phyloP scores from a whole-genome alignment of 2,888 invertebrate genomes.

The Eledone cirrhosa region DNA sequence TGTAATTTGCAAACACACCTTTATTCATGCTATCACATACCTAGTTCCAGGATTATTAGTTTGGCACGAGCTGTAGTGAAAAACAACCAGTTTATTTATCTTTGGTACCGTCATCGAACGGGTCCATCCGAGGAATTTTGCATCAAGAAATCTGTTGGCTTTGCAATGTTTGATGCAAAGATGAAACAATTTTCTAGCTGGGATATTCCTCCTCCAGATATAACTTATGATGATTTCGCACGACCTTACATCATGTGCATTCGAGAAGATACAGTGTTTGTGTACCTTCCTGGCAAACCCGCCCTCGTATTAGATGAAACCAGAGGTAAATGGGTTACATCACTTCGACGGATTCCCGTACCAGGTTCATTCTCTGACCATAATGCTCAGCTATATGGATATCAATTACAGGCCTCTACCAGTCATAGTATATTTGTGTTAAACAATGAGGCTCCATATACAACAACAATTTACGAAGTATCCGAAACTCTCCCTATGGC shows the following conservation, averaged over 20 bases:
- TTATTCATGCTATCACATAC: conserved; percentile 61
- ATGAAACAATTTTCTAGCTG: conserved; percentile 57
- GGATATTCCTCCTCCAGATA: conserved; percentile 58
- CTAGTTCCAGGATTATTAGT: conserved; percentile 61
- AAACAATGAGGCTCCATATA: conserved; percentile 60
- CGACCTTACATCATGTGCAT: conserved; percentile 56
- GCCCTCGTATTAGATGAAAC: conserved; percentile 61
- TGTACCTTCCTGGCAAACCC: conserved; percentile 60
- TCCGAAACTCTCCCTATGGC: conserved; percentile 50
- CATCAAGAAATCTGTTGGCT: conserved; percentile 61
- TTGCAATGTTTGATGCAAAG: conserved; percentile 61
- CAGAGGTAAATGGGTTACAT: conserved; percentile 59
- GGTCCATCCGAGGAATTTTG: conserved; percentile 64
- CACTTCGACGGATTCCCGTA: conserved; percentile 51
- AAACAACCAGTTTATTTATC: conserved; percentile 55
- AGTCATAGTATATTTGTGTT: conserved; percentile 55
- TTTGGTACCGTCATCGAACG: conserved; percentile 62
- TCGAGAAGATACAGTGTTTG: conserved; percentile 57
- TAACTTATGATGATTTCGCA: conserved; percentile 60
- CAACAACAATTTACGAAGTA: conserved; percentile 58
- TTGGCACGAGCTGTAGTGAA: conserved; percentile 57
- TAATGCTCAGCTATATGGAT: conserved; percentile 47
- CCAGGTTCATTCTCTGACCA: conserved; percentile 41
- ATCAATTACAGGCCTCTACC: conserved; percentile 52
- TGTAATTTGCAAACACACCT: conserved; percentile 59